Percentiles rank a stretch among this genome's conserved stretches.
These are phyloP conservation scores for Phyto melanocephala DNA, from an alignment of 2,888 invertebrate species.

Conservation along the genomic window DNA sequence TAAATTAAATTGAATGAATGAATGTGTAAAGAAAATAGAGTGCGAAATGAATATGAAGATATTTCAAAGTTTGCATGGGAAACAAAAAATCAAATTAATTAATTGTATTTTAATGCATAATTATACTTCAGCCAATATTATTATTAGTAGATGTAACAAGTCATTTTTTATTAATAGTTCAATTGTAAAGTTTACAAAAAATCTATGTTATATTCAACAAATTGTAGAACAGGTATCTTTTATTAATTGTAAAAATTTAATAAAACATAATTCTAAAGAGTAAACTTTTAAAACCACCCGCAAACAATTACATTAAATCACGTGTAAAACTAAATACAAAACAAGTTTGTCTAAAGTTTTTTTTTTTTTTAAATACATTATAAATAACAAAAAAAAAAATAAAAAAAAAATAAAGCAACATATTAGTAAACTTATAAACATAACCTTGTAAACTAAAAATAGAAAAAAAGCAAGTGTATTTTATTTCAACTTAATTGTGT, in stretches of 20 bases:
- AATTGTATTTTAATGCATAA: conserved; percentile 57
- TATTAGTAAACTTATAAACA: not conserved
- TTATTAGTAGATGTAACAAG: conserved; percentile 48
- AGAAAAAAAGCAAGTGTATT: not conserved
- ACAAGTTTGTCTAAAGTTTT: no score
- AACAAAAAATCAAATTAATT: conserved; percentile 63
- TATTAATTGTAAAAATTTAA: conserved; percentile 44
- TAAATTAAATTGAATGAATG: conserved; percentile 49
- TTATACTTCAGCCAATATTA: conserved; percentile 39
- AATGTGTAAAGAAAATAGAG: conserved; percentile 55
- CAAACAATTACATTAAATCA: not conserved
- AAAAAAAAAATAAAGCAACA: not conserved
- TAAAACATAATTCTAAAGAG: not conserved
- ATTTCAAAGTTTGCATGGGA: conserved; percentile 67
- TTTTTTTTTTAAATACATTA: not conserved
- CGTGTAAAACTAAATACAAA: not conserved
- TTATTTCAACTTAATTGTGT: not conserved
- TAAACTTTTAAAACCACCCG: not conserved
- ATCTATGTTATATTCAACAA: conserved; percentile 52
- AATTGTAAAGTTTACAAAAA: conserved; percentile 43
- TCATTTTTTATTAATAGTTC: conserved; percentile 49
- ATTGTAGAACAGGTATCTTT: conserved; percentile 51
- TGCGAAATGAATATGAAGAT: conserved; percentile 69
- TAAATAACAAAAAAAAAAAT: not conserved
- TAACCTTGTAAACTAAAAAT: not conserved